Evolutionary conservation across 2,113 vertebrate genomes (phyloP), one percentile per base, ranked within the genome.

Genomic region (Semnornis frantzii): DNA sequence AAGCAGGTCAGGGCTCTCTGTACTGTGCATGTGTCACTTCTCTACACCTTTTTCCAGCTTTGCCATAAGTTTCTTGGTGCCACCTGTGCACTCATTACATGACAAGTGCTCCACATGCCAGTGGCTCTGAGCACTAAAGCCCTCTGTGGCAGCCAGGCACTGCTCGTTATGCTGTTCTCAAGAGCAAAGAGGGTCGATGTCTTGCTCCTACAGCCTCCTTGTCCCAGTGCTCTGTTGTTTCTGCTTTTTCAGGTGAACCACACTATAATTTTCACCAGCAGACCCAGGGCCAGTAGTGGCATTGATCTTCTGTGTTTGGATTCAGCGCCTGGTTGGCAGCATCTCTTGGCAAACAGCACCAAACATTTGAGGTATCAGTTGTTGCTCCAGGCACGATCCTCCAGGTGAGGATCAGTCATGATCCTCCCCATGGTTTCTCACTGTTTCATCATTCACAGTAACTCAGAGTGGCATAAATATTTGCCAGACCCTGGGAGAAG

Each of bases 211-310:
- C 12, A 82, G 42, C 8, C 44, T 64, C 60, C 27, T 69, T 39
- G 25, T 50, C 33, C 37, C 48, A 52, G 19, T 21, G 33, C 30
- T 25, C 66, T n/a, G 6, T 8, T 30, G 3, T 15, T 75, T 71
- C 52, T 82, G 39, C 54, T 14, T 79, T 68, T 65, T 25, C 34
- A 15, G 23, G 44, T 58, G 27, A 79, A 23, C 5, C 19, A 23
- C 23, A 10, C 1, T 9, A 15, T 27, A 1, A 1, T 65, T 87
- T 76, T 44, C 15, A 62, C 7, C 82, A 64, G 46, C 70, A 59
- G 31, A 60, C 12, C 15, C 1, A 0, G 17, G 25, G 4, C 2
- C 5, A 2, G 39, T 3, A 30, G 39, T 10, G 24, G 23, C 48
- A 31, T 25, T 7, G 7, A 30, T 21, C 57, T 69, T 68, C 46